A percentile compares a stretch with the other conserved stretches of the same genome.
Evolutionary conservation across 1,140 invertebrate genomes (phyloP).

Genomic region (Drosophila carrolli): DNA sequence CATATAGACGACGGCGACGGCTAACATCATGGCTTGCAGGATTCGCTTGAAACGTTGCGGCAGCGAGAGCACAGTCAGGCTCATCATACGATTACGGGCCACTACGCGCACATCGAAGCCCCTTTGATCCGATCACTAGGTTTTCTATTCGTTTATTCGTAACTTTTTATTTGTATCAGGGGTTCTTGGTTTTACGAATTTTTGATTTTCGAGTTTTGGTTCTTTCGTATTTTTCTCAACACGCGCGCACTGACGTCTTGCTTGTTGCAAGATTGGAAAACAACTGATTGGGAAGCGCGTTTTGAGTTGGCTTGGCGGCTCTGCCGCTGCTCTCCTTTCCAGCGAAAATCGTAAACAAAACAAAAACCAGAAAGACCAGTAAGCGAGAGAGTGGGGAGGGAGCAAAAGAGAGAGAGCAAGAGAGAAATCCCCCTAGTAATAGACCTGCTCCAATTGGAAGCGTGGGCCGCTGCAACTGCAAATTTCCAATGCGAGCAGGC

Average conservation of each 20-base stretch:
- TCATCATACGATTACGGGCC: conserved; percentile 70
- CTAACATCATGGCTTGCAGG: conserved; percentile 84
- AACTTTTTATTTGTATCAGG: conserved; percentile 16
- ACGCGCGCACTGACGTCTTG: conserved; percentile 69
- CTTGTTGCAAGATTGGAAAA: conserved; percentile 62
- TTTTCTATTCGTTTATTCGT: conserved; percentile 6
- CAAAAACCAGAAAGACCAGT: conserved; percentile 69
- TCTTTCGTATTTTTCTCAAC: conserved; percentile 9
- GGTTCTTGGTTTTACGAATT: conserved; percentile 2
- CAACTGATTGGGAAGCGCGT: conserved; percentile 46
- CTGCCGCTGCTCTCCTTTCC: conserved; percentile 39
- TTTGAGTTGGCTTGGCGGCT: conserved; percentile 19
- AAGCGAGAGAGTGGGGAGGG: not conserved
- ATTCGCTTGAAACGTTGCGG: conserved; percentile 84
- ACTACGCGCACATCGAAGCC: conserved; percentile 70
- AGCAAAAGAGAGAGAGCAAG: conserved; percentile 1
- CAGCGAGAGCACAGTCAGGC: conserved; percentile 80
- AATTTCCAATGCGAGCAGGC: conserved; percentile 77
- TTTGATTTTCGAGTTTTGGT: conserved; percentile 18
- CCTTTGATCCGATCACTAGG: conserved; percentile 31
- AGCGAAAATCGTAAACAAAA: conserved; percentile 75
- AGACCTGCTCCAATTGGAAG: conserved; percentile 76
- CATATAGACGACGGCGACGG: conserved; percentile 83
- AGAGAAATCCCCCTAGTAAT: conserved; percentile 1
- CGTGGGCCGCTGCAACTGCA: conserved; percentile 55